Percentiles rank a stretch among this genome's conserved stretches.
Evolutionary conservation across 1,140 invertebrate genomes (phyloP).

Genomic region (Anthonomus grandis): DNA sequence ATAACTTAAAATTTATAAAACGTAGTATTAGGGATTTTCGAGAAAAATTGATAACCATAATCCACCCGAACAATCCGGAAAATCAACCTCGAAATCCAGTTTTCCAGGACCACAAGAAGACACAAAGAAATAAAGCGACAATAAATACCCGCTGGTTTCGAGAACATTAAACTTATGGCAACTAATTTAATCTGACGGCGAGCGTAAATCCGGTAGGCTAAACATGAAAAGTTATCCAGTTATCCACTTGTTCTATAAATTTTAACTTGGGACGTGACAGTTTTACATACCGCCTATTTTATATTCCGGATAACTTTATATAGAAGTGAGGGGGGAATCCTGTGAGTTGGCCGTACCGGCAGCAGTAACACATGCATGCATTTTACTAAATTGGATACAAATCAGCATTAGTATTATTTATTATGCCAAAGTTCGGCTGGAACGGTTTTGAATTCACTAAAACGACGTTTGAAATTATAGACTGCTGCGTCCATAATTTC

Average conservation of each 20-base stretch:
- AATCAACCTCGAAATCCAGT: no score
- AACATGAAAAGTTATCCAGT: conserved; percentile 45
- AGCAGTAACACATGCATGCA: conserved; percentile 20
- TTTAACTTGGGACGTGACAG: conserved; percentile 44
- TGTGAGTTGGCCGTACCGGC: no score
- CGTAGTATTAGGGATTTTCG: no score
- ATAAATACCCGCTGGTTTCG: no score
- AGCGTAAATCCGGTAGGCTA: conserved; percentile 32
- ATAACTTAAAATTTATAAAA: no score
- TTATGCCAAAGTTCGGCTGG: conserved; percentile 24
- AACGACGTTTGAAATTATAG: no score
- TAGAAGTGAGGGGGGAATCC: conserved; percentile 27
- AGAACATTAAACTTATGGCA: conserved; percentile 39
- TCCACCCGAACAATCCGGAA: no score
- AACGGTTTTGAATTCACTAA: conserved; percentile 19
- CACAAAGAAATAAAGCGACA: no score
- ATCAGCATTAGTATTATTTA: conserved; percentile 29
- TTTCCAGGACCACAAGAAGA: no score
- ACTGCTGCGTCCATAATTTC: no score
- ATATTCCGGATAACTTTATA: conserved; percentile 44
- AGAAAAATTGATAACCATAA: no score
- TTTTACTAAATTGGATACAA: conserved; percentile 28
- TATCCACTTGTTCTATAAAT: conserved; percentile 45
- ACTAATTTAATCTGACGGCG: conserved; percentile 44
- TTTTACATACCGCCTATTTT: conserved; percentile 45